phyloP scores from a whole-genome alignment of 2,797 vertebrate species.

The Rachycentron canadum region DNA sequence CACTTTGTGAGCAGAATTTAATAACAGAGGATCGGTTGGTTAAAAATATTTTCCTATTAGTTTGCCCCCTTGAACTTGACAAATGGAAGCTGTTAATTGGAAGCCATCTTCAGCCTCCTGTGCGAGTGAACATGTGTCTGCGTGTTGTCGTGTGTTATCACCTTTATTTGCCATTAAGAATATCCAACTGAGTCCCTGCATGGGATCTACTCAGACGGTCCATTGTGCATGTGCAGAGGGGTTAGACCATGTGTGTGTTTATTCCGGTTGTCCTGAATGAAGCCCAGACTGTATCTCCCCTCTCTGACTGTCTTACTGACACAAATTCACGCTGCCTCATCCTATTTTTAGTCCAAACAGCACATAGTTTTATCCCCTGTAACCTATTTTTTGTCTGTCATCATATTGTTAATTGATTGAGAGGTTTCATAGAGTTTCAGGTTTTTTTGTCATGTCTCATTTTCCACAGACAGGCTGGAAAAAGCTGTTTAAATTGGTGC shows the following conservation, averaged over 20 bases:
- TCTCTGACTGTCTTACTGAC: conserved; percentile 66
- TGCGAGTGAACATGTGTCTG: not conserved
- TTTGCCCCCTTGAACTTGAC: conserved; percentile 23
- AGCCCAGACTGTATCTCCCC: conserved; percentile 38
- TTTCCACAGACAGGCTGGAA: conserved; percentile 47
- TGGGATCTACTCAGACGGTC: conserved; percentile 4
- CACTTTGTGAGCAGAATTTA: not conserved
- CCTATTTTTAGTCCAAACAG: conserved; percentile 66
- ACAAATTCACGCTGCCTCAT: conserved; percentile 57
- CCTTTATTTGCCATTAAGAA: conserved; percentile 5
- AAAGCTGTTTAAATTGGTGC: conserved; percentile 31
- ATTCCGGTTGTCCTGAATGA: conserved; percentile 27
- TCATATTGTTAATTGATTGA: conserved; percentile 63
- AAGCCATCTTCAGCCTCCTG: conserved; percentile 6
- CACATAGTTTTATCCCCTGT: conserved; percentile 20
- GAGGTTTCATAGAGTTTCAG: conserved; percentile 40
- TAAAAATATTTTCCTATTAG: conserved; percentile 7
- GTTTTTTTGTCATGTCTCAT: conserved; percentile 43
- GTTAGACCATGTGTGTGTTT: conserved; percentile 8
- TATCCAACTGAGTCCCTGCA: not conserved
- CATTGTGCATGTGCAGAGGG: conserved; percentile 4
- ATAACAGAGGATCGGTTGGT: not conserved
- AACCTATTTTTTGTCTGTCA: conserved; percentile 56
- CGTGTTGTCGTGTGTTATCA: not conserved
- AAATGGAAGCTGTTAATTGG: conserved; percentile 33